Base-by-base conservation (phyloP, 2,113 vertebrate species). In the Ia io region DNA sequence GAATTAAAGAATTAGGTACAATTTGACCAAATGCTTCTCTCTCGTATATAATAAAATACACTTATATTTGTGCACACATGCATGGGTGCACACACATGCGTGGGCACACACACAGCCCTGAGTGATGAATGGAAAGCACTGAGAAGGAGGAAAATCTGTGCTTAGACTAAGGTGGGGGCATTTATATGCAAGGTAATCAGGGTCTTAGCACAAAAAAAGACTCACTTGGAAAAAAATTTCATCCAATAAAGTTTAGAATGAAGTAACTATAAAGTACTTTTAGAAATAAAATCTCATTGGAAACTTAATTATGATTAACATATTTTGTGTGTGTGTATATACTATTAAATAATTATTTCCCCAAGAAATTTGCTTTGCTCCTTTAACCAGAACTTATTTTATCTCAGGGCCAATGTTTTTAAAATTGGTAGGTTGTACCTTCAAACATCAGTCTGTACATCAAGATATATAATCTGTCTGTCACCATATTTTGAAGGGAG, bases 351-450 rank as follows among this genome's bases (percentile, higher is more conserved):
- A 83, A 87, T 74, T 84, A 74, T 69, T 85, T 79, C 53, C 16
- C 12, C 37, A 28, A 88, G 53, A 93, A 85, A 78, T 51, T 10
- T 35, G 40, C 47, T 88, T 93, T 89, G 32, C 56, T 95, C 17
- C 84, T 92, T 91, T 12, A 94, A 91, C 51, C 3, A 86, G 25
- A 88, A 61, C 18, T 63, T 92, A 70, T 77, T 96, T 88, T 47
- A 77, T 12, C 23, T 67, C 44, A 28, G 25, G 32, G 53, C 30
- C 0, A 32, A 25, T 80, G 3, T 80, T 88, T 94, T 93, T 47
- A 35, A 90, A 76, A 77, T 25, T 56, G 20, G 12, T n/a, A 49
- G 20, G 16, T 65, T 87, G 32, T 56, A 61, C 17, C 47, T 89
- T 47, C 73, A 79, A 89, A 88, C 32, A 88, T 44, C 11, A 32